Evolutionary conservation across 2,113 vertebrate genomes (phyloP), one percentile per base, ranked within the genome.

Genomic region (Colossoma macropomum): DNA sequence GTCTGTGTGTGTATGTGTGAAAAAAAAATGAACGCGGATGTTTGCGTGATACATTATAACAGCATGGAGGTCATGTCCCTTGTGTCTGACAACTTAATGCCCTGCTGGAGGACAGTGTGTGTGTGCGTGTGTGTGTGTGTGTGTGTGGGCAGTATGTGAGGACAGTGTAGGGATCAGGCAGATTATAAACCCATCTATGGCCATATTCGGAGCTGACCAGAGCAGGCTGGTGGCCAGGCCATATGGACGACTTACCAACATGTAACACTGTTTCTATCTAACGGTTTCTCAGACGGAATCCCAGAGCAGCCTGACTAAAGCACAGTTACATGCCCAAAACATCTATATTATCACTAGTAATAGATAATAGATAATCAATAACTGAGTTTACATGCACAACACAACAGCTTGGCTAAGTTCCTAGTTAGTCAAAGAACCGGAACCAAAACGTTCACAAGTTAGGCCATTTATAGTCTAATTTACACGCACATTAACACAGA

Each of bases 31-130:
- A 74, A 52, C 81, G 17, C 21, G 10, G 4, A 8, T 75, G 72
- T 34, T 23, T 81, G 25, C 50, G 69, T 54, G 59, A 16, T 34
- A 54, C 23, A 79, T 54, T 72, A 60, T 62, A 60, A 45, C 25
- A 80, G 62, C 78, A 60, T 48, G 17, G 69, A 72, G 79, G 79
- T 80, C 79, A 80, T 28, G 54, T 71, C 54, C 66, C 78, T 60
- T 71, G 78, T 80, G 32, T 72, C 32, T 59, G 32, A 45, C 32
- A 71, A 59, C 25, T 60, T 80, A 25, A 71, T 63, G 54, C 45
- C 50, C 34, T 69, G 71, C 83, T 80, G 60, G 71, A 75, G 69
- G 28, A 16, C 66, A 69, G 69, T 10, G 1, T 70, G 78, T 82
- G 60, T 62, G 77, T 82, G 54, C 75, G 60, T 80, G 45, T n/a